Percentiles rank a stretch among this genome's conserved stretches.
These are phyloP conservation scores for Latrodectus hesperus DNA, from an alignment of 2,888 invertebrate species.

Conservation along the genomic window DNA sequence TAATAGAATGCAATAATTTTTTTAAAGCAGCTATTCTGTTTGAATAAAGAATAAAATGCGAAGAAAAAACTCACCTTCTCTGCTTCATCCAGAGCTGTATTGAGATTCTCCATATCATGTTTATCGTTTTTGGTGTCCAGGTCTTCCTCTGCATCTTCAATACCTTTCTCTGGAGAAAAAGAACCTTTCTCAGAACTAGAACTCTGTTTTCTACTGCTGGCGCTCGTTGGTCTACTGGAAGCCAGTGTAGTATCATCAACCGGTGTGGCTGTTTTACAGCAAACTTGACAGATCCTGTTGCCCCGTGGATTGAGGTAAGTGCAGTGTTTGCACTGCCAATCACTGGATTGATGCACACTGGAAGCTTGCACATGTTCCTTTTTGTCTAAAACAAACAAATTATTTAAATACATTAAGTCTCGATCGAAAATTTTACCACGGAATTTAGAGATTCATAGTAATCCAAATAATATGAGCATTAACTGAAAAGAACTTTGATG, in stretches of 20 bases:
- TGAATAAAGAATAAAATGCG: neutral
- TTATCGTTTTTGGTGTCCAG: neutral
- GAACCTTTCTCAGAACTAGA: slow-evolving; percentile 24
- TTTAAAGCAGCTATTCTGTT: too few relatives aligned
- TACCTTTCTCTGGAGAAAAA: slow-evolving; percentile 20
- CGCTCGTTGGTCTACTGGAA: neutral
- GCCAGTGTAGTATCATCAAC: neutral
- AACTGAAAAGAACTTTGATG: too few relatives aligned
- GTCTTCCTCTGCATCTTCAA: neutral
- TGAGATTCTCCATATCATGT: slow-evolving; percentile 57
- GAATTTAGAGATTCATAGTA: too few relatives aligned
- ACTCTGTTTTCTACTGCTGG: slow-evolving; percentile 16
- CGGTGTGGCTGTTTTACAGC: slow-evolving; percentile 83
- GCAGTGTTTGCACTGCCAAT: slow-evolving; percentile 92
- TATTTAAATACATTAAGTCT: too few relatives aligned
- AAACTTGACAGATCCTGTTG: slow-evolving; percentile 86
- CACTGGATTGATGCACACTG: slow-evolving; percentile 13
- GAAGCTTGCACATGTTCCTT: too few relatives aligned
- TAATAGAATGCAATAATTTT: too few relatives aligned
- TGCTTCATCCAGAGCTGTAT: slow-evolving; percentile 62
- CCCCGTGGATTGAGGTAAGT: slow-evolving; percentile 89
- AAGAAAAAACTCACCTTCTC: slow-evolving; percentile 36
- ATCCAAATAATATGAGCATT: too few relatives aligned
- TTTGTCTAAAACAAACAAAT: too few relatives aligned
- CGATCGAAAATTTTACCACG: too few relatives aligned